A percentile compares a stretch with the other conserved stretches of the same genome.
Conservation (phyloP, 2,113 vertebrate genomes). For the Perognathus longimembris region DNA sequence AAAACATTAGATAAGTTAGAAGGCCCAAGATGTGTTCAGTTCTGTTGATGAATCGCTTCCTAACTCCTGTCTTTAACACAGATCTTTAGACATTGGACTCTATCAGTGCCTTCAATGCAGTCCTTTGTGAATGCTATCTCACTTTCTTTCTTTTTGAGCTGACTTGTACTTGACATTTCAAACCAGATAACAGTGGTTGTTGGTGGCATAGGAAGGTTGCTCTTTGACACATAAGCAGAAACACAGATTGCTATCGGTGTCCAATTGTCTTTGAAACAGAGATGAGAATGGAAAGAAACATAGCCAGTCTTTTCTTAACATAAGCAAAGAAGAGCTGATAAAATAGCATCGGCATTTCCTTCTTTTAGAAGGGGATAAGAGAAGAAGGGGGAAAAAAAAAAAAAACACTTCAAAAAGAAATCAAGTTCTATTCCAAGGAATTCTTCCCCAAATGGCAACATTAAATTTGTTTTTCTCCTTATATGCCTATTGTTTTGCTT, state of each 20-base stretch:
- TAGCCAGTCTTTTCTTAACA: not conserved
- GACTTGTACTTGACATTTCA: conserved; percentile 82
- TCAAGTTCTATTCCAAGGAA: conserved; percentile 38
- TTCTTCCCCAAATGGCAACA: not conserved
- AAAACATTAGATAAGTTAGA: conserved; percentile 51
- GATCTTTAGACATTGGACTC: conserved; percentile 33
- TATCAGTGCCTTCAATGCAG: conserved; percentile 58
- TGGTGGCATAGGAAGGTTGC: conserved; percentile 71
- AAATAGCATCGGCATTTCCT: conserved; percentile 32
- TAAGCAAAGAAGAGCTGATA: conserved; percentile 51
- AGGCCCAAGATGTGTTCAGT: not conserved
- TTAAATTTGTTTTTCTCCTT: not conserved
- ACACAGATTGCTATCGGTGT: conserved; percentile 80
- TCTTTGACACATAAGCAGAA: conserved; percentile 63
- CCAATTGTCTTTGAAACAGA: conserved; percentile 81
- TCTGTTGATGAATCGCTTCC: conserved; percentile 24
- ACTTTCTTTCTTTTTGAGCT: conserved; percentile 67
- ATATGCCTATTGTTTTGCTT: not conserved
- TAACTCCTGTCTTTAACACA: conserved; percentile 19
- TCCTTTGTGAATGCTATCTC: conserved; percentile 79
- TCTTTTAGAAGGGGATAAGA: not conserved
- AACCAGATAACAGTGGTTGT: conserved; percentile 76
- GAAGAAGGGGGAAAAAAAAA: not conserved
- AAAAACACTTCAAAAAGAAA: conserved; percentile 14
- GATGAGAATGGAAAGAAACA: conserved; percentile 71